Percentiles rank a stretch among this genome's conserved stretches.
Evolutionary conservation across 1,140 invertebrate species (phyloP).

Genomic region (Vanessa tameamea): DNA sequence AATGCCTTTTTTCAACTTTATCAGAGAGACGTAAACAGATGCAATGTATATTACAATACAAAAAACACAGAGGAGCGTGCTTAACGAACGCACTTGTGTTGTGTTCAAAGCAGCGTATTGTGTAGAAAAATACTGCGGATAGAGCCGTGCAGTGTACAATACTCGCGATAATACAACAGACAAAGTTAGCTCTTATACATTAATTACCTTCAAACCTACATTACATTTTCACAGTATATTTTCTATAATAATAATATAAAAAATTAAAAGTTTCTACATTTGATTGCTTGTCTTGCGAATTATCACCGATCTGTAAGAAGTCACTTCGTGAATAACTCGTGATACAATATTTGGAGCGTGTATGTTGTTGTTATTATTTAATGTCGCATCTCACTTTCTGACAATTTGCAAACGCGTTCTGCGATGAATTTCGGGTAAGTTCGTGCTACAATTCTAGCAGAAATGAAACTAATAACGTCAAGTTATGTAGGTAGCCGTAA

Average conservation of each 20-base stretch:
- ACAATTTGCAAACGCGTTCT: too few relatives aligned
- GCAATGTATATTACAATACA: constrained; percentile 33
- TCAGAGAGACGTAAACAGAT: constrained; percentile 1
- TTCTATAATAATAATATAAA: not conserved
- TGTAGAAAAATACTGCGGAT: constrained; percentile 31
- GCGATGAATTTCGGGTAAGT: too few relatives aligned
- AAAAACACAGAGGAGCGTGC: constrained; percentile 48
- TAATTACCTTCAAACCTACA: constrained; percentile 2
- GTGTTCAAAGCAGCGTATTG: constrained; percentile 48
- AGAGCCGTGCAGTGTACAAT: constrained; percentile 1
- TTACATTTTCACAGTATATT: not conserved
- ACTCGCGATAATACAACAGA: constrained; percentile 6
- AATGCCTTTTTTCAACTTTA: not conserved
- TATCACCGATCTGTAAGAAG: too few relatives aligned
- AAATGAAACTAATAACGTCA: too few relatives aligned
- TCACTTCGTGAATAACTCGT: too few relatives aligned
- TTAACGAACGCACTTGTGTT: constrained; percentile 59
- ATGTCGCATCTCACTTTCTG: too few relatives aligned
- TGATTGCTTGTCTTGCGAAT: not conserved
- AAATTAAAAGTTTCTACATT: not conserved
- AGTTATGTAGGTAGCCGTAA: too few relatives aligned
- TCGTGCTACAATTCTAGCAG: too few relatives aligned
- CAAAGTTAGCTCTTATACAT: not conserved
- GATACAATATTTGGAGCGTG: too few relatives aligned
- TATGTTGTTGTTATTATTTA: too few relatives aligned